These are phyloP conservation scores for Rhodophaea formosa DNA, from an alignment of 2,888 invertebrate species.

Conservation along the genomic window DNA sequence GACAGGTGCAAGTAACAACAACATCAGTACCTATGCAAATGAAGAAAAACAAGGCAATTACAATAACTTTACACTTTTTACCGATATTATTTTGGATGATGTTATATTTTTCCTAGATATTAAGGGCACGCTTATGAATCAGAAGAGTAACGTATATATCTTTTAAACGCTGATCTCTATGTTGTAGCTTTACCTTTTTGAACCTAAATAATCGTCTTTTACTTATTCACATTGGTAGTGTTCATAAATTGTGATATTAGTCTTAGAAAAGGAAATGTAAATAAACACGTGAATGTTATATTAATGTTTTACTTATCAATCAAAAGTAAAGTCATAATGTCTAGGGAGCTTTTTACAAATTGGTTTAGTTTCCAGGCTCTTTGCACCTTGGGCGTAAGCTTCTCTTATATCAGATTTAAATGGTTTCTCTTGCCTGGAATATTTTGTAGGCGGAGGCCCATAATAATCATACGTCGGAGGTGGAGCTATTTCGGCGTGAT, in stretches of 20 bases:
- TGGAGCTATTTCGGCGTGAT: slow-evolving; percentile 80
- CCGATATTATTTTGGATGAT: background rate
- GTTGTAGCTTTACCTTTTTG: slow-evolving; percentile 13
- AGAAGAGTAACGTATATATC: slow-evolving; percentile 5
- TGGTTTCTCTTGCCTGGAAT: slow-evolving; percentile 52
- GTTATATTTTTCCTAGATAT: slow-evolving; percentile 9
- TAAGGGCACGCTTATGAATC: slow-evolving; percentile 17
- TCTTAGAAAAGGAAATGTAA: slow-evolving; percentile 18
- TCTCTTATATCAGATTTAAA: slow-evolving; percentile 66
- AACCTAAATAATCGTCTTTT: slow-evolving; percentile 2
- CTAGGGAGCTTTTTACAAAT: slow-evolving; percentile 54
- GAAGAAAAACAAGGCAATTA: slow-evolving; percentile 34
- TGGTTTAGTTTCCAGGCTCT: slow-evolving; percentile 62
- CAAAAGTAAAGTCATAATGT: slow-evolving; percentile 70
- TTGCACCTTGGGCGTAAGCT: slow-evolving; percentile 69
- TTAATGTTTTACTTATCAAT: slow-evolving; percentile 34
- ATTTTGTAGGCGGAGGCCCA: slow-evolving; percentile 70
- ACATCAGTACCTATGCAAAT: slow-evolving; percentile 24
- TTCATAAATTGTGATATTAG: slow-evolving; percentile 35
- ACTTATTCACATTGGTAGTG: slow-evolving; percentile 26
- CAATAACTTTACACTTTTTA: slow-evolving; percentile 9
- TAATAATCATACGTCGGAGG: slow-evolving; percentile 85
- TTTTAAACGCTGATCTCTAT: slow-evolving; percentile 18
- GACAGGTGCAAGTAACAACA: slow-evolving; percentile 2
- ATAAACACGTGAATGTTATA: slow-evolving; percentile 12